Evolutionary conservation across 37 sponge, comb jelly and placozoan species (phyloP), one percentile per base, ranked within the genome.

Genomic region (Petrosia ficiformis): DNA sequence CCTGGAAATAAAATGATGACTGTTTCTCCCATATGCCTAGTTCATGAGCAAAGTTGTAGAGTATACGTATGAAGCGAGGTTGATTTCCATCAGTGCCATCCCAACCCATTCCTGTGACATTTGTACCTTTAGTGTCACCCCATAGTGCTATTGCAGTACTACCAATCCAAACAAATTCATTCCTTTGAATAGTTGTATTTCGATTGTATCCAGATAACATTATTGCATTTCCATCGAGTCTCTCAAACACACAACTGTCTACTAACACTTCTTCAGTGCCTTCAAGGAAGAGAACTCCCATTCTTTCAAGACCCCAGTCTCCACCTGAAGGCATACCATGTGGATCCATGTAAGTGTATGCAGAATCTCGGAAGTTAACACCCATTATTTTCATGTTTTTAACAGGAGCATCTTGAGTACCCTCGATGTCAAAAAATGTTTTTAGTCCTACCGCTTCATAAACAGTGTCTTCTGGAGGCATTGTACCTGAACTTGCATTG

Each of bases 1-100:
- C 29, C 31, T 82, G 84, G 10, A 39, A 52, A 43, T 76, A 82
- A 32, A 65, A 64, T 10, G 71, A 52, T 11, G 70, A 39, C 33
- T 77, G 77, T 74, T 82, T 82, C 32, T 66, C 84, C 65, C 42
- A 82, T 35, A 82, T 61, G 25, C 84, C 84, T 65, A 63, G 65
- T 57, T 82, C 84, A 33, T 82, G 84, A n/a, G 75, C 68, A 42
- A 73, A 68, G 39, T 82, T 82, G 25, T 65, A 41, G 1, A 74
- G 8, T 6, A 82, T 65, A 10, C 64, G 26, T 28, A 30, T 77
- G 25, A n/a, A n/a, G 16, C 75, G 26, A n/a, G 84, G 84, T n/a
- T 82, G 74, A 29, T 39, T 75, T 8, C 75, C 71, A 59, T 29
- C 34, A 29, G 76, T 82, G 1, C 84, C 84, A 44, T 82, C 84